These are phyloP conservation scores for Bursaphelenchus okinawaensis DNA, from an alignment of 2,888 invertebrate genomes.

Conservation along the genomic window DNA sequence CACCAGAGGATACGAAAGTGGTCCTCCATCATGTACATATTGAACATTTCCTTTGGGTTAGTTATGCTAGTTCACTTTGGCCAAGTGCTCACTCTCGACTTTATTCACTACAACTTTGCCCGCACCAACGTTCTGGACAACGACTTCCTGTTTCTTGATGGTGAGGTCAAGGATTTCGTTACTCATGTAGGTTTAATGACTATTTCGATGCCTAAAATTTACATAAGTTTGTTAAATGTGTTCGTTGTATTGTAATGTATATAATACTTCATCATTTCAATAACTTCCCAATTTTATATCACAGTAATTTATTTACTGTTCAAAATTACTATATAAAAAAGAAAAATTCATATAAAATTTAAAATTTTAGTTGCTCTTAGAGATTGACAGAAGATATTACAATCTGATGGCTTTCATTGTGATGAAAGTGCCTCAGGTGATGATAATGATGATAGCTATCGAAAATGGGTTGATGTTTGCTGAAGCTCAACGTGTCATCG, in stretches of 20 bases:
- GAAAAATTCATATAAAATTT: neutral
- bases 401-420: slow-evolving; percentile 11
- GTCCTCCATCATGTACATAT: neutral
- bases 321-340: neutral
- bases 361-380: neutral
- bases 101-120: neutral
- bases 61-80: slow-evolving; percentile 2
- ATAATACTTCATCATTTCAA: too few species aligned
- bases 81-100: neutral
- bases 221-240: too few species aligned
- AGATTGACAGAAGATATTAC: slow-evolving; percentile 6
- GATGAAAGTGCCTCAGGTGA: slow-evolving; percentile 1
- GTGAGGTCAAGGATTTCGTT: neutral
- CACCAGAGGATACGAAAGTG: slow-evolving; percentile 5
- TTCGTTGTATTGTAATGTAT: too few species aligned
- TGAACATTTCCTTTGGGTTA: slow-evolving; percentile 3
- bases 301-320: too few species aligned
- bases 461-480: slow-evolving; percentile 13
- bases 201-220: too few species aligned
- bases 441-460: slow-evolving; percentile 14
- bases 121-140: neutral
- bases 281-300: too few species aligned
- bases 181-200: neutral
- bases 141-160: neutral
- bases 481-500: neutral